These are phyloP conservation scores for Rallus crepitans DNA, from an alignment of 2,797 vertebrate genomes.

Conservation along the genomic window DNA sequence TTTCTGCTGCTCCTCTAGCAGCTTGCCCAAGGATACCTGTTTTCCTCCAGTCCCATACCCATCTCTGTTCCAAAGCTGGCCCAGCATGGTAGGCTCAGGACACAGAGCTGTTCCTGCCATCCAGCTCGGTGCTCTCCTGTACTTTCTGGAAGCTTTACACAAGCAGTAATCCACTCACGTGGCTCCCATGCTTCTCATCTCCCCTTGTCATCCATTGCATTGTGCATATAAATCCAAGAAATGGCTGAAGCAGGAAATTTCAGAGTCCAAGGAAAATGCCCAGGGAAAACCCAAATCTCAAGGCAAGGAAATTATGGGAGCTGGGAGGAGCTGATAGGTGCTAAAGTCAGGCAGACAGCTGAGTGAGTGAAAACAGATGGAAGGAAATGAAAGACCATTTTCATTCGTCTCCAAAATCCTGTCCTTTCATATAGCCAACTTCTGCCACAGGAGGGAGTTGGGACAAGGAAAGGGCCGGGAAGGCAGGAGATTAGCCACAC, in stretches of 20 bases:
- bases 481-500: neutral
- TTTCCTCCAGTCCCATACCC: neutral
- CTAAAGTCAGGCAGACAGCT: neutral
- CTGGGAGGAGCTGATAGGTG: neutral
- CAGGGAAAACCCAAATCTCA: neutral
- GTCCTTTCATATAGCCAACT: rapidly evolving
- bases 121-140: neutral
- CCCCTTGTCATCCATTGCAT: neutral
- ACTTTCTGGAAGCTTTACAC: neutral
- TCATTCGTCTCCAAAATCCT: neutral
- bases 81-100: rapidly evolving
- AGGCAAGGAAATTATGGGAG: rapidly evolving
- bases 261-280: neutral
- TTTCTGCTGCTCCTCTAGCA: neutral
- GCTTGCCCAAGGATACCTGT: neutral
- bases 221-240: neutral
- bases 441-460: neutral
- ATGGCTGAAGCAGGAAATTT: neutral
- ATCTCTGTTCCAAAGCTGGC: neutral
- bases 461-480: neutral
- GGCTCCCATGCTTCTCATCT: rapidly evolving
- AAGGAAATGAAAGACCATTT: neutral
- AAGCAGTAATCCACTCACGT: rapidly evolving
- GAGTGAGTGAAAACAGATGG: neutral
- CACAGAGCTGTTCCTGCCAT: neutral